Evolutionary conservation across 2,888 invertebrate species (phyloP).

Genomic region (Luperina nickerlii): DNA sequence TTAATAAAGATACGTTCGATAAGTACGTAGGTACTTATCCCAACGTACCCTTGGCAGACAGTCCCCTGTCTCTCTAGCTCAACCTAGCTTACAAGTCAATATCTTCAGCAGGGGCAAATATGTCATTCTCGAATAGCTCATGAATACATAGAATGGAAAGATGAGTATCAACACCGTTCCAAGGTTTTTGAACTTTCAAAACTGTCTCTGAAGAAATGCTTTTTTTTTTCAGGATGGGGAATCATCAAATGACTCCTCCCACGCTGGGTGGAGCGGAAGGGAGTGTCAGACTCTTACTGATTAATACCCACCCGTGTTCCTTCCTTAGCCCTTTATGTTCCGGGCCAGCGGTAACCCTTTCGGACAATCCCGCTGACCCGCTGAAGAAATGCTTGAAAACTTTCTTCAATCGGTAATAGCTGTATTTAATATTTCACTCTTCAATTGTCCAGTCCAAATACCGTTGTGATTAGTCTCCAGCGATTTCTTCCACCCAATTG

Average conservation of each 20-base stretch:
- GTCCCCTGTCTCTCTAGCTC: too few species aligned
- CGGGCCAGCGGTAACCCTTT: too few species aligned
- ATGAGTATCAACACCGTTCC: not conserved
- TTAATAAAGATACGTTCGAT: not conserved
- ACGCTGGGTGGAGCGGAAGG: too few species aligned
- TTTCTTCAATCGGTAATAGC: not conserved
- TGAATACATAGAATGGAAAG: not conserved
- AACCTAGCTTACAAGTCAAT: not conserved
- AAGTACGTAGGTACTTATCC: not conserved
- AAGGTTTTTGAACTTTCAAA: not conserved
- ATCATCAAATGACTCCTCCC: too few species aligned
- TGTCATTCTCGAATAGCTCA: not conserved
- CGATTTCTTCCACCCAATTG: constrained; percentile 88
- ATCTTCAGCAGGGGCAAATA: not conserved
- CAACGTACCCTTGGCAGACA: not conserved
- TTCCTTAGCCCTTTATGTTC: too few species aligned
- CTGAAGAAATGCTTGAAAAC: not conserved
- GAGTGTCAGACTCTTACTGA: too few species aligned
- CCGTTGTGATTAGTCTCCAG: constrained; percentile 85
- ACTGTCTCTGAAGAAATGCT: not conserved
- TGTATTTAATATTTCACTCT: constrained; percentile 55
- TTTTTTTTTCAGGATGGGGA: too few species aligned
- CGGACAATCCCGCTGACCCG: too few species aligned
- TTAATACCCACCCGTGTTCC: too few species aligned
- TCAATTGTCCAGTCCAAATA: constrained; percentile 69